Percentiles rank a stretch among this genome's conserved stretches.
Evolutionary conservation across 2,113 vertebrate genomes (phyloP).

Genomic region (Lophura nycthemera): DNA sequence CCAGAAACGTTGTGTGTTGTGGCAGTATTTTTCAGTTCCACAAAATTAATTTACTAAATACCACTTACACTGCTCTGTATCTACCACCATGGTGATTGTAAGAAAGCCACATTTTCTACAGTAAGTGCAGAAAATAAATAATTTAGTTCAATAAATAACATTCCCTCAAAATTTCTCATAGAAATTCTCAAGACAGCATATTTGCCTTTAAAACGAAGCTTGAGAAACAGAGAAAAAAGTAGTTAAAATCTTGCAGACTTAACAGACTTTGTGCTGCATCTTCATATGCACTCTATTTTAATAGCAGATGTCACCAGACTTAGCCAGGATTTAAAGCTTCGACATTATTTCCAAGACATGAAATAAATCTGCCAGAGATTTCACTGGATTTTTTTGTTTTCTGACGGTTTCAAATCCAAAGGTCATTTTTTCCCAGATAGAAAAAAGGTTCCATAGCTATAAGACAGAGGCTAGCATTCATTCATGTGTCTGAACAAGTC

Average conservation of each 20-base stretch:
- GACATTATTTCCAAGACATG: background rate
- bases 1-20: background rate
- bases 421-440: background rate
- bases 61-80: background rate
- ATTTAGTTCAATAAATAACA: background rate
- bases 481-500: background rate
- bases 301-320: background rate
- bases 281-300: background rate
- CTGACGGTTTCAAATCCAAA: background rate
- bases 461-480: background rate
- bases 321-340: background rate
- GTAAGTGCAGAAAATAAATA: background rate
- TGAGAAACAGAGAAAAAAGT: background rate
- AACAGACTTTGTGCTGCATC: background rate
- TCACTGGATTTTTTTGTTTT: background rate
- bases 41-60: background rate
- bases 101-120: background rate
- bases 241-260: background rate
- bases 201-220: background rate
- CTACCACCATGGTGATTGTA: background rate
- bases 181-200: background rate
- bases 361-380: background rate
- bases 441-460: background rate
- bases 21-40: background rate
- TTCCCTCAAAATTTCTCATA: background rate